A percentile compares a stretch with the other conserved stretches of the same genome.
These are phyloP conservation scores for Champsocephalus esox DNA, from an alignment of 2,797 vertebrate species.

Conservation along the genomic window DNA sequence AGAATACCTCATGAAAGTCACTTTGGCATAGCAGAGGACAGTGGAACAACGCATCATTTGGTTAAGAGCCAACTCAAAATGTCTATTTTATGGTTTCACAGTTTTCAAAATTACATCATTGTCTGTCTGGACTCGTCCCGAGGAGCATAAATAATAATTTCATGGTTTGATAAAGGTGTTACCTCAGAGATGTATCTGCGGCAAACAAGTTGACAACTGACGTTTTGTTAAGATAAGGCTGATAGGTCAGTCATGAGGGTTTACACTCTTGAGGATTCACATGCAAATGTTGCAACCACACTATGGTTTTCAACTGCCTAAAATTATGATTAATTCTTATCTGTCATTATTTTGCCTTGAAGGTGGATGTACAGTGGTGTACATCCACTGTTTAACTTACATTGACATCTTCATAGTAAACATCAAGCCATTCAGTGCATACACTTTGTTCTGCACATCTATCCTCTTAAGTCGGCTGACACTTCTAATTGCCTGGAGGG, in stretches of 20 bases:
- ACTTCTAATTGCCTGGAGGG: conserved; percentile 46
- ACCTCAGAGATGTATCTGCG: conserved; percentile 53
- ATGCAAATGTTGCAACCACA: conserved; percentile 32
- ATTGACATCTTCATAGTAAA: conserved; percentile 57
- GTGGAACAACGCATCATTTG: conserved; percentile 48
- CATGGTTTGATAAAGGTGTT: conserved; percentile 66
- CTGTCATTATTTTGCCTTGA: conserved; percentile 34
- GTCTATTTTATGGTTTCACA: conserved; percentile 68
- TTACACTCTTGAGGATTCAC: conserved; percentile 59
- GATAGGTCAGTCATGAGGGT: conserved; percentile 52
- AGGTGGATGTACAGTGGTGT: too few relatives aligned
- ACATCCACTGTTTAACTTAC: conserved; percentile 53
- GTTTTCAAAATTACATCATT: conserved; percentile 63
- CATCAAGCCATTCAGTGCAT: conserved; percentile 21
- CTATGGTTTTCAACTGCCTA: conserved; percentile 52
- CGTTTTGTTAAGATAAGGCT: conserved; percentile 44
- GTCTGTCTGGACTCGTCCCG: conserved; percentile 52
- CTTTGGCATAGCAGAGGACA: conserved; percentile 20
- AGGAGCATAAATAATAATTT: conserved; percentile 66
- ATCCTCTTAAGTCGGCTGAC: conserved; percentile 58
- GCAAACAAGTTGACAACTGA: conserved; percentile 39
- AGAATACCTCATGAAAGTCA: conserved; percentile 36
- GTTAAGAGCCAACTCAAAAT: conserved; percentile 47
- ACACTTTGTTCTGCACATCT: conserved; percentile 41
- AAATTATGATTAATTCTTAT: conserved; percentile 49